Percentiles rank a stretch among this genome's conserved stretches.
These are phyloP conservation scores for Cotesia chilonis DNA, from an alignment of 1,140 invertebrate species.

Conservation along the genomic window DNA sequence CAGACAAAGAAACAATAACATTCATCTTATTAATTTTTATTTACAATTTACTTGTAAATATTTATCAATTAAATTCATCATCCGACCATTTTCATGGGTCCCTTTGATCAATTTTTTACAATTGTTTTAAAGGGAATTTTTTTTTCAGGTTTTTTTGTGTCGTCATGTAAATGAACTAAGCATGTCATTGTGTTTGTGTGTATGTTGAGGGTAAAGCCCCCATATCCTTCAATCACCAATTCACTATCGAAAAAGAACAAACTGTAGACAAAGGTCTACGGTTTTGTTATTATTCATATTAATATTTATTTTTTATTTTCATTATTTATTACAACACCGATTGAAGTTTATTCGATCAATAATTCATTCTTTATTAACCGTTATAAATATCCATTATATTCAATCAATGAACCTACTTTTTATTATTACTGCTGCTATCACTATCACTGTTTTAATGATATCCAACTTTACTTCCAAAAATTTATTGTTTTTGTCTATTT, in stretches of 20 bases:
- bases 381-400: no score
- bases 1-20: conserved; percentile 60
- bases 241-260: conserved; percentile 17
- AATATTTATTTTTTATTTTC: background rate
- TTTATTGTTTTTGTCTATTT: no score
- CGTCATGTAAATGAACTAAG: conserved; percentile 27
- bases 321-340: background rate
- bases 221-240: conserved; percentile 29
- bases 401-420: no score
- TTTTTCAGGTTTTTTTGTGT: background rate
- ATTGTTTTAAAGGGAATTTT: background rate
- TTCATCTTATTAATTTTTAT: conserved; percentile 47
- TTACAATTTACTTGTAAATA: background rate
- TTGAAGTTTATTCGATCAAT: no score
- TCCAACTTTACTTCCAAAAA: no score
- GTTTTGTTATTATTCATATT: background rate
- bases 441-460: no score
- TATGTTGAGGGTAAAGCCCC: conserved; percentile 49
- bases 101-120: no score
- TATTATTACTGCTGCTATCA: no score
- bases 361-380: no score
- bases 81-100: no score
- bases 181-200: conserved; percentile 48
- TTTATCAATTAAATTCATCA: background rate
- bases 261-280: conserved; percentile 29